Percentiles rank a stretch among this genome's conserved stretches.
Evolutionary conservation across 2,888 invertebrate species (phyloP).

Genomic region (Nymphalis polychloros): DNA sequence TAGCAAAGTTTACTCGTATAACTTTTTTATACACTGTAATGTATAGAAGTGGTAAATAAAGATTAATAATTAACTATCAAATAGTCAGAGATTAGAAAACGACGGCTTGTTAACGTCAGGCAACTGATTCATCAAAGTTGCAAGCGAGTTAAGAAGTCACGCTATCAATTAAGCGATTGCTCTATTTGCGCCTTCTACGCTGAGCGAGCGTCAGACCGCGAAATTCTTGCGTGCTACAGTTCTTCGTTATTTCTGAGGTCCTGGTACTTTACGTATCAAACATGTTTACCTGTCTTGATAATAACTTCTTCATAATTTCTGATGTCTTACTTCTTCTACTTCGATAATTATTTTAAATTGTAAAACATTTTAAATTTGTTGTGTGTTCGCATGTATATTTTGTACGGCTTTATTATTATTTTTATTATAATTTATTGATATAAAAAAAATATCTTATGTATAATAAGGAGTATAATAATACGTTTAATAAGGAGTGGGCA

Average conservation of each 20-base stretch:
- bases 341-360: neutral
- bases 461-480: too few relatives aligned
- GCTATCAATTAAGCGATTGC: conserved; percentile 35
- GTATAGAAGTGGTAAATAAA: neutral
- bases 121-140: conserved; percentile 34
- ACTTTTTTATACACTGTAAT: neutral
- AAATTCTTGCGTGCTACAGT: conserved; percentile 17
- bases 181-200: conserved; percentile 26
- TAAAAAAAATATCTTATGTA: too few relatives aligned
- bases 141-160: conserved; percentile 36
- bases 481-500: too few relatives aligned
- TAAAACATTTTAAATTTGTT: neutral
- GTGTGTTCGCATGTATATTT: too few relatives aligned
- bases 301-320: conserved; percentile 8
- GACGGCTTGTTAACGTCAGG: conserved; percentile 32
- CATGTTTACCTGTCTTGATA: conserved; percentile 6
- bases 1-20: neutral
- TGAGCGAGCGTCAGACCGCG: conserved; percentile 20
- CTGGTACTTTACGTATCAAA: conserved; percentile 4
- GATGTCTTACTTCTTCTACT: neutral
- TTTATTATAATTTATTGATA: too few relatives aligned
- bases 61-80: neutral
- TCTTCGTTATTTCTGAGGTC: conserved; percentile 8
- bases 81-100: conserved; percentile 4
- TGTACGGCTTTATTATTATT: too few relatives aligned